These are phyloP conservation scores for Silurus aristotelis DNA, from an alignment of 2,797 vertebrate genomes.

Conservation along the genomic window DNA sequence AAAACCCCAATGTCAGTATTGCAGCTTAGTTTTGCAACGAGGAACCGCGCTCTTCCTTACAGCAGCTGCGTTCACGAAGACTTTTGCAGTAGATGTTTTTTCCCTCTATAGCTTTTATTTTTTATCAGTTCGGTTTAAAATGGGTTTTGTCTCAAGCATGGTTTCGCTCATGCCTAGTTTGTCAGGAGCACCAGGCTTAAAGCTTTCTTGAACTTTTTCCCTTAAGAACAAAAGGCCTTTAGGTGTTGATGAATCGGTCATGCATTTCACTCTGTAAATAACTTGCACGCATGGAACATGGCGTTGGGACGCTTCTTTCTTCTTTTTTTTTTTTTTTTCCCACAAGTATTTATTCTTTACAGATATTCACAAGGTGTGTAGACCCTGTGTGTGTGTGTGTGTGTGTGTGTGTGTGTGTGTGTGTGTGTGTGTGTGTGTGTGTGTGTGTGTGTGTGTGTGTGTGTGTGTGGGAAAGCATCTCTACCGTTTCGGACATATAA, in stretches of 20 bases:
- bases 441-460: neutral
- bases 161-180: neutral
- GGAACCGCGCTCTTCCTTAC: neutral
- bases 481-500: neutral
- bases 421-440: neutral
- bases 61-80: neutral
- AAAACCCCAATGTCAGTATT: conserved; percentile 95
- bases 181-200: neutral
- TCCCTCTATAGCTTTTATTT: conserved; percentile 71
- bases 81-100: neutral
- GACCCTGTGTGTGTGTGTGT: neutral
- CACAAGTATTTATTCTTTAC: conserved; percentile 98
- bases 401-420: too few relatives aligned
- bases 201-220: conserved; percentile 5
- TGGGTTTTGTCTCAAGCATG: conserved; percentile 76
- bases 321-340: conserved; percentile 66
- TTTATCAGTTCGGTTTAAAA: conserved; percentile 77
- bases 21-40: conserved; percentile 67
- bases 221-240: conserved; percentile 59
- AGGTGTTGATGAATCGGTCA: conserved; percentile 76
- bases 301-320: conserved; percentile 76
- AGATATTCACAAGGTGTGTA: conserved; percentile 72
- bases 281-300: conserved; percentile 93
- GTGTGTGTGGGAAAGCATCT: neutral
- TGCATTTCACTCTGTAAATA: conserved; percentile 98